Evolutionary conservation across 2,888 invertebrate species (phyloP).

Genomic region (Gandaritis pyraliata): DNA sequence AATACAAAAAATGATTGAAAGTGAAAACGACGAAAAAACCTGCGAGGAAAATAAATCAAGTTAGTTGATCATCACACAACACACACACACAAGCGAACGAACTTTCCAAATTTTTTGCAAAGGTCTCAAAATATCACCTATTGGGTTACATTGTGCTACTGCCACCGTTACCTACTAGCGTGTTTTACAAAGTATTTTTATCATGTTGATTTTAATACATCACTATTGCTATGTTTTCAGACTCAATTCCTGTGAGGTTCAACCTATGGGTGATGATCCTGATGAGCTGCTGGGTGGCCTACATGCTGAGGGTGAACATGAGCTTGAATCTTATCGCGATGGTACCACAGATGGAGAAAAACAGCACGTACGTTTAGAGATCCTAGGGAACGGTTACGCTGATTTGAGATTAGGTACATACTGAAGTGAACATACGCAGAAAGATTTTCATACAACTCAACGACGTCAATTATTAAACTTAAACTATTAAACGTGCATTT

Average conservation of each 20-base stretch:
- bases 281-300: constrained; percentile 88
- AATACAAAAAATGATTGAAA: neutral
- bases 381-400: neutral
- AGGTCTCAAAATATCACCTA: too few relatives aligned
- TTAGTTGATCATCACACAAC: neutral
- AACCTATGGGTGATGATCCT: constrained; percentile 87
- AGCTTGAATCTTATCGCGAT: constrained; percentile 90
- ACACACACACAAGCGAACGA: too few relatives aligned
- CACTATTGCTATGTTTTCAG: constrained; percentile 49
- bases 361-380: constrained; percentile 48
- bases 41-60: constrained; percentile 8
- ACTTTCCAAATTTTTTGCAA: too few relatives aligned
- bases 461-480: too few relatives aligned
- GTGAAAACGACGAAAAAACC: neutral
- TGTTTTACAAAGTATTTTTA: too few relatives aligned
- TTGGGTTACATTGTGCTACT: too few relatives aligned
- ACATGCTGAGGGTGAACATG: constrained; percentile 90
- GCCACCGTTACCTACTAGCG: too few relatives aligned
- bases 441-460: too few relatives aligned
- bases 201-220: neutral
- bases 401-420: too few relatives aligned
- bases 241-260: constrained; percentile 71
- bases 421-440: too few relatives aligned
- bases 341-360: constrained; percentile 78
- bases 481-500: too few relatives aligned